phyloP scores from a whole-genome alignment of 2,888 invertebrate species.

The Dicyrtomina minuta region DNA sequence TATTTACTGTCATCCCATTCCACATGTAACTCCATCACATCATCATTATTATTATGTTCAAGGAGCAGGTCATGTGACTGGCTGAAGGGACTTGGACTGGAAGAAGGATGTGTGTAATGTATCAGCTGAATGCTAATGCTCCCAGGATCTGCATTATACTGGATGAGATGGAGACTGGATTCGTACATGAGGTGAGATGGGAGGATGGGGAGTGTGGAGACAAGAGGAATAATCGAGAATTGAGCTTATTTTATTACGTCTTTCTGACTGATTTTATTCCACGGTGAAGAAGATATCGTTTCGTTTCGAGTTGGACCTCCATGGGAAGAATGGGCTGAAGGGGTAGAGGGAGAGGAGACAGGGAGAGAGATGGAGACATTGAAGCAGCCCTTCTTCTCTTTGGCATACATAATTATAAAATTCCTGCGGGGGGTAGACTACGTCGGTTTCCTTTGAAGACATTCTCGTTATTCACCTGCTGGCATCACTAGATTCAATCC shows the following conservation, averaged over 20 bases:
- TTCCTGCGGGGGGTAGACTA: constrained; percentile 52
- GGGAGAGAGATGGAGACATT: constrained; percentile 9
- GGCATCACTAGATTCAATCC: constrained; percentile 45
- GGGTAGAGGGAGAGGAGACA: constrained; percentile 10
- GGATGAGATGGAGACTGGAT: constrained; percentile 1
- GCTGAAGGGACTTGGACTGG: neutral
- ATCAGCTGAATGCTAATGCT: neutral
- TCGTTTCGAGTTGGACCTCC: constrained; percentile 25
- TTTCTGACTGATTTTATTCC: constrained; percentile 7
- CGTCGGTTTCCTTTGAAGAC: constrained; percentile 53
- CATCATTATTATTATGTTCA: too few species aligned
- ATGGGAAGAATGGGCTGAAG: constrained; percentile 24
- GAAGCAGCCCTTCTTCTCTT: constrained; percentile 6
- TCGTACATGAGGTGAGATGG: neutral
- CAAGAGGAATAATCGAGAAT: constrained; percentile 20
- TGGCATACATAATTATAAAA: constrained; percentile 53
- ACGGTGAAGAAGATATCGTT: constrained; percentile 18
- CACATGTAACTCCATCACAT: too few species aligned
- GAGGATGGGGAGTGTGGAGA: neutral
- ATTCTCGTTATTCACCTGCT: constrained; percentile 53
- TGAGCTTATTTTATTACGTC: constrained; percentile 19
- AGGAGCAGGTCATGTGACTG: too few species aligned
- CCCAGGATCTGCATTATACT: neutral
- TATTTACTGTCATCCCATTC: too few species aligned
- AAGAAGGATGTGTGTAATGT: too few species aligned